Conservation (phyloP, 2,113 vertebrate genomes). For the Eulemur rufifrons region DNA sequence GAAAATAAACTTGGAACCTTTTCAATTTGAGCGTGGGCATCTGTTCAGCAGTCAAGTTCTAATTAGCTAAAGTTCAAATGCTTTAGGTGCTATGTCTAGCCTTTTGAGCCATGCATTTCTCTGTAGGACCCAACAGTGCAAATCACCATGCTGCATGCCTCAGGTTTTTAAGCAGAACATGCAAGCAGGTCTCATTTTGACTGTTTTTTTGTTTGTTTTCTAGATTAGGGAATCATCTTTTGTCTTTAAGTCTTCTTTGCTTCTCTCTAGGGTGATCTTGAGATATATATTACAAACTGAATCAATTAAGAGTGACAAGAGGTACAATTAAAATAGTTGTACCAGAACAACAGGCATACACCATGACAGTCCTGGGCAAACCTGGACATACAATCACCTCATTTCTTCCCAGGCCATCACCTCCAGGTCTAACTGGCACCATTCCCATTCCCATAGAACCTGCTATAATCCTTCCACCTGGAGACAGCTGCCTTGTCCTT, state of each 20-base stretch:
- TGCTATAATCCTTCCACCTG: no score
- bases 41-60: not conserved
- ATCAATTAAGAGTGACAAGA: not conserved
- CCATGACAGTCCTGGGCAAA: not conserved
- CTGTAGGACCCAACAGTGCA: not conserved
- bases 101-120: not conserved
- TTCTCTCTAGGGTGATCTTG: not conserved
- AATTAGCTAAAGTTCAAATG: not conserved
- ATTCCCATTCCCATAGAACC: not conserved
- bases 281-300: not conserved
- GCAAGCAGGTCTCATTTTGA: not conserved
- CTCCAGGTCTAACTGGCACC: fast-evolving
- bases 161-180: not conserved
- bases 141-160: not conserved
- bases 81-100: not conserved
- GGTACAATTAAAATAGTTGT: not conserved
- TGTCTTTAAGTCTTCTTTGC: not conserved
- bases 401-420: not conserved
- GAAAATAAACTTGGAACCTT: conserved; percentile 26
- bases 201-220: not conserved
- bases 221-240: not conserved
- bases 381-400: no score
- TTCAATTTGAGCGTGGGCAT: not conserved
- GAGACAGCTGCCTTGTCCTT: not conserved
- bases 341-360: not conserved